Conservation (phyloP, 2,113 vertebrate species). For the Emydura subglobosa region DNA sequence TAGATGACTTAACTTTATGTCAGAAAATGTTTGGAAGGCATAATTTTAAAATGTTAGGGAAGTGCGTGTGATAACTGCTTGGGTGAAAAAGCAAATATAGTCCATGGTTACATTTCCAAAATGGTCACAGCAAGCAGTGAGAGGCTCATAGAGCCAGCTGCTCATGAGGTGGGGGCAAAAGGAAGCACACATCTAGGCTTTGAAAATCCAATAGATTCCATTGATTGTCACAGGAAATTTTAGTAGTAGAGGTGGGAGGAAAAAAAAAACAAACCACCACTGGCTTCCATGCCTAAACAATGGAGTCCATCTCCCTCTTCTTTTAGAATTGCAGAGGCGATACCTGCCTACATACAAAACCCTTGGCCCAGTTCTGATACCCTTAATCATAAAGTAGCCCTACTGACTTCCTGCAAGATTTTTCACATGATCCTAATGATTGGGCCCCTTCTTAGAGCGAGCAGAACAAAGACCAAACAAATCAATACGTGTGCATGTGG, state of each 20-base stretch:
- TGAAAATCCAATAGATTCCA: conserved; percentile 63
- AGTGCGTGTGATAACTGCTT: conserved; percentile 61
- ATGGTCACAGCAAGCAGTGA: conserved; percentile 54
- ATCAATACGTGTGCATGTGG: accelerated
- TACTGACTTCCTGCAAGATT: background rate
- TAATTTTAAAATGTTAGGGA: conserved; percentile 71
- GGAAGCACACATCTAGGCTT: conserved; percentile 58
- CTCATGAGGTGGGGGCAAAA: conserved; percentile 22
- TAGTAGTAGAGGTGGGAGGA: conserved; percentile 31
- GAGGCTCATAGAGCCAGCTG: conserved; percentile 43
- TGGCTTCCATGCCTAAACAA: background rate
- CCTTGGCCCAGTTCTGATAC: background rate
- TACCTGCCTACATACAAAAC: background rate
- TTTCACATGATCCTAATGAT: background rate
- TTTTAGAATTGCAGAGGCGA: conserved; percentile 5
- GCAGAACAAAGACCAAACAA: background rate
- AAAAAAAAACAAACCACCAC: background rate
- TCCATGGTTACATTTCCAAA: conserved; percentile 60
- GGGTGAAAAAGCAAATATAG: conserved; percentile 68
- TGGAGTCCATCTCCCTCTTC: conserved; percentile 8
- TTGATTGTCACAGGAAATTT: conserved; percentile 51
- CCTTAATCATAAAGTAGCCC: conserved; percentile 11
- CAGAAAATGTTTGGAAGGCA: conserved; percentile 73
- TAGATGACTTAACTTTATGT: conserved; percentile 71
- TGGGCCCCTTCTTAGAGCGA: background rate